Base-by-base conservation (phyloP, 1,140 invertebrate genomes). In the Chrysopa pallens region DNA sequence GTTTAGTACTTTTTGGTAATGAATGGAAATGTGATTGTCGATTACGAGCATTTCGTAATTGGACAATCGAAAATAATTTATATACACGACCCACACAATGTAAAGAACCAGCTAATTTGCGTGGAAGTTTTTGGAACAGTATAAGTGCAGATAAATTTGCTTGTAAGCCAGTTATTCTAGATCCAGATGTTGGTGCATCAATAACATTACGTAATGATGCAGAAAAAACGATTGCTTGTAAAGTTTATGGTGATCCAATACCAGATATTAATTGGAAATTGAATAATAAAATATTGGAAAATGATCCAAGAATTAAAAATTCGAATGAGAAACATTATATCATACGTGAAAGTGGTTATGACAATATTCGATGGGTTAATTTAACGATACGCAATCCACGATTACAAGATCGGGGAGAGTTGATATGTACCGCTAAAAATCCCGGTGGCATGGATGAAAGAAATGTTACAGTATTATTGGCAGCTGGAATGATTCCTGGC, bases 11-110 rank as follows among this genome's bases (percentile, higher is more conserved):
- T 1, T 70, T 78, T 42, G 74, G 78, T 43, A 93, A 93, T 57
- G 79, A 78, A 0, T 93, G 89, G 89, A 72, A 77, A 36, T 93
- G 89, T 53, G 84, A 91, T 57, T 93, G 89, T 51, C 70, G 77
- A 43, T 60, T 93, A 38, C 76, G 83, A 50, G 68, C 67, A 6
- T 84, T 93, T 46, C 69, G 83, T 15, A 72, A 86, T 48, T 89
- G 78, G 73, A 67, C 78, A 8, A 70, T 84, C 1, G 66, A 69
- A 28, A 68, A 68, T 29, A 79, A 80, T n/a, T 58, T 86, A 1
- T 80, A 84, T 45, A 76, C 76, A 0, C 66, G 72, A 7, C 72
- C 75, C 0, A 84, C 82, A 6, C 64, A 66, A 4, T 90, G 86
- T 54, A 59, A 59, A 8, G 70, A 80, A 47, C 87, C 87, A 0